phyloP scores from a whole-genome alignment of 2,888 invertebrate genomes.

The Agrochola circellaris region DNA sequence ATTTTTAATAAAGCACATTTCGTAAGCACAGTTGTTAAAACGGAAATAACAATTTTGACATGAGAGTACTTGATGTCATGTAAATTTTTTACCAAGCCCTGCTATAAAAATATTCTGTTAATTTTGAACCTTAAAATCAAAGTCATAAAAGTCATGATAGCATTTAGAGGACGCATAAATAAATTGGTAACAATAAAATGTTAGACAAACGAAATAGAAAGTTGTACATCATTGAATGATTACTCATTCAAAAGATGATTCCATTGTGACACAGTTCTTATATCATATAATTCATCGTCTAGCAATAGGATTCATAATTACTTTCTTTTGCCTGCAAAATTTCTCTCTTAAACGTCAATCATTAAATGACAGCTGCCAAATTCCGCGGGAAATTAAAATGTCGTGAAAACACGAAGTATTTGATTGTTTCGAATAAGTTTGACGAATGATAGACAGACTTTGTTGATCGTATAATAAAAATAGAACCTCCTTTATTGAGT shows the following conservation, averaged over 20 bases:
- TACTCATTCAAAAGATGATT: conserved; percentile 73
- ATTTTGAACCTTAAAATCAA: conserved; percentile 58
- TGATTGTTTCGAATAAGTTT: conserved; percentile 31
- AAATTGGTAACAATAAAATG: conserved; percentile 67
- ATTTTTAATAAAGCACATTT: conserved; percentile 76
- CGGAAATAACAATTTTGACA: conserved; percentile 76
- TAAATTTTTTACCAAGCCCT: conserved; percentile 29
- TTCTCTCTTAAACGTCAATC: conserved; percentile 59
- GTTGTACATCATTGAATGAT: conserved; percentile 72
- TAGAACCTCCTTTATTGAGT: background rate
- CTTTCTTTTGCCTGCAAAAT: conserved; percentile 43
- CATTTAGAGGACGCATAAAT: conserved; percentile 13
- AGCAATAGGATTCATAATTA: conserved; percentile 32
- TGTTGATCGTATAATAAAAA: conserved; percentile 11
- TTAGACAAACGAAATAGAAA: conserved; percentile 82
- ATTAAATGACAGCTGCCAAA: conserved; percentile 68
- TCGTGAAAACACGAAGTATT: conserved; percentile 38
- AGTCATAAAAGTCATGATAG: conserved; percentile 42
- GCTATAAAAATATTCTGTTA: background rate
- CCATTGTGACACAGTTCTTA: conserved; percentile 58
- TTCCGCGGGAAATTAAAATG: conserved; percentile 57
- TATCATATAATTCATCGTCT: conserved; percentile 20
- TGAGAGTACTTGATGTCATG: conserved; percentile 79
- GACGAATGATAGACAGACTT: conserved; percentile 41
- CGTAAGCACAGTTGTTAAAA: conserved; percentile 74